Evolutionary conservation across 2,113 vertebrate species (phyloP).

Genomic region (Mormyrus lacerda): DNA sequence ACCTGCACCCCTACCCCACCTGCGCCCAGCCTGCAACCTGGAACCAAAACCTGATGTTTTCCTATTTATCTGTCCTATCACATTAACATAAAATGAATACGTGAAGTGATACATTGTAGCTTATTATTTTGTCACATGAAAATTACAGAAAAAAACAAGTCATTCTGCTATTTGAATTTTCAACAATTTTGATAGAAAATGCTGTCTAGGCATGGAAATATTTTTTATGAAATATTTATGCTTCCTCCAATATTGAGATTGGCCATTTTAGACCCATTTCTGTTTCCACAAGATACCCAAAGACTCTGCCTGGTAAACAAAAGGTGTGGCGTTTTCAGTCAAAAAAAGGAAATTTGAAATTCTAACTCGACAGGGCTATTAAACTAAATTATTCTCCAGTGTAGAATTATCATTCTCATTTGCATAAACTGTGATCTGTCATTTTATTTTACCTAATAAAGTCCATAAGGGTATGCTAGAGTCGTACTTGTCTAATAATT

Average conservation of each 20-base stretch:
- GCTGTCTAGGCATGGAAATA: background rate
- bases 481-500: background rate
- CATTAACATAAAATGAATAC: background rate
- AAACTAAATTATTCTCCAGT: background rate
- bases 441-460: constrained; percentile 7
- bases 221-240: background rate
- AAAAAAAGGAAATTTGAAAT: background rate
- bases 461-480: background rate
- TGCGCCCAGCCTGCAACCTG: background rate
- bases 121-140: background rate
- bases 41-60: background rate
- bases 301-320: background rate
- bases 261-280: background rate
- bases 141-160: background rate
- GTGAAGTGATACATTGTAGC: background rate
- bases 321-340: background rate
- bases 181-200: background rate
- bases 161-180: background rate
- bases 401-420: background rate
- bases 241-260: background rate
- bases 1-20: background rate
- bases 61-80: background rate
- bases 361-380: background rate
- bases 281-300: background rate
- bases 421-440: background rate